Base-by-base conservation (phyloP, 2,797 vertebrate genomes). In the Peromyscus nudipes region DNA sequence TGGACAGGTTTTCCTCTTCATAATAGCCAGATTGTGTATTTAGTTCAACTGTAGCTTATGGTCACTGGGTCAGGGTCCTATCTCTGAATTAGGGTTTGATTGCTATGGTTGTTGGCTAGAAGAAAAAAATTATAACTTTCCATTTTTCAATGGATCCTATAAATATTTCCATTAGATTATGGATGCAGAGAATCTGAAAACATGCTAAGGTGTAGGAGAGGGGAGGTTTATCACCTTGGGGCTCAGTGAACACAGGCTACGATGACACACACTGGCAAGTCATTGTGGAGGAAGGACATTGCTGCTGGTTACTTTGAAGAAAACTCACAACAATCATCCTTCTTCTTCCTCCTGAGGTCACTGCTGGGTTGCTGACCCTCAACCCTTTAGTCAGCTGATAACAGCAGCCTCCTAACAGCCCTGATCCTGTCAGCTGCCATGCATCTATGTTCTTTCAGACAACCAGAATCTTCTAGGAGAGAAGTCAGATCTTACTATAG, bases 151-250 rank as follows among this genome's bases (percentile, higher is more conserved):
- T 84, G 23, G 46, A 75, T 40, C 16, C 79, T 94, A 29, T 43
- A 91, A 96, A 94, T 94, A 27, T 96, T 96, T 92, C 87, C 64
- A 91, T 94, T 91, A 93, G 43, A 37, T 75, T 96, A 57, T 67
- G 85, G 91, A 94, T 62, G 89, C 43, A 77, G 17, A 88, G 69
- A 93, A 87, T 96, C 90, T 64, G 17, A 84, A 94, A 96, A 91
- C 67, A 75, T 96, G n/a, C 91, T 95, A 91, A 67, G 31, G 31
- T 92, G 49, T 49, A 96, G 81, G 49, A 90, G 27, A 89, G 84
- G 60, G 34, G 6, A 64, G 60, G n/a, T 43, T 92, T 27, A n/a
- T 79, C 64, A 62, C 75, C 65, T 29, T 34, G 23, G 34, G 6
- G 13, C 37, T 52, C 64, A 43, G 37, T 83, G 52, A 79, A 62